phyloP scores from a whole-genome alignment of 2,113 vertebrate genomes.

The Phoenicopterus ruber region DNA sequence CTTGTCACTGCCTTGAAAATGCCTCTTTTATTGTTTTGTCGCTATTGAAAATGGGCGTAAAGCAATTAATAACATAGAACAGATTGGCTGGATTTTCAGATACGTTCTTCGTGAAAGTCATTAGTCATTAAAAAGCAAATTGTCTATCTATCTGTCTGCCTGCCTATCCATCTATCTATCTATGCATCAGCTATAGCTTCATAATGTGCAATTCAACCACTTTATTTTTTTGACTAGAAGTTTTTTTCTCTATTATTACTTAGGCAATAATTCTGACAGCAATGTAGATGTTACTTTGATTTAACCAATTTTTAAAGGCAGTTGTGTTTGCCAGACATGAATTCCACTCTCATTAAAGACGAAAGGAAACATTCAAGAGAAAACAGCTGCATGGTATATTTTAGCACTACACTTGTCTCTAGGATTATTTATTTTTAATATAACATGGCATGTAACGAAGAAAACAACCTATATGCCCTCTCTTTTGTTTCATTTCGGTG shows the following conservation, averaged over 20 bases:
- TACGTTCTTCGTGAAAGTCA: background rate
- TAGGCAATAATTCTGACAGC: conserved; percentile 19
- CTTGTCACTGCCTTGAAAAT: background rate
- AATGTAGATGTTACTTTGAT: conserved; percentile 18
- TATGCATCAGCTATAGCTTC: background rate
- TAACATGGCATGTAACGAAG: background rate
- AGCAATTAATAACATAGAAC: conserved; percentile 27
- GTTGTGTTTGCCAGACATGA: conserved; percentile 30
- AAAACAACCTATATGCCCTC: background rate
- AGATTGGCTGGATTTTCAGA: background rate
- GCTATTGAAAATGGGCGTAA: background rate
- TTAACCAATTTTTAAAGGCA: conserved; percentile 42
- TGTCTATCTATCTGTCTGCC: background rate
- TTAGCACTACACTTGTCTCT: background rate
- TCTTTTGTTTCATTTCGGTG: background rate
- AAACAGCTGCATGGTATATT: conserved; percentile 25
- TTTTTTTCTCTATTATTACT: background rate
- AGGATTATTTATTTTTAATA: conserved; percentile 26
- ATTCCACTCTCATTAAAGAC: conserved; percentile 8
- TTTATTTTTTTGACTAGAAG: background rate
- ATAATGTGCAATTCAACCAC: background rate
- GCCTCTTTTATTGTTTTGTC: conserved; percentile 17
- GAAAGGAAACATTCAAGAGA: conserved; percentile 25
- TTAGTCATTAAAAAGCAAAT: background rate
- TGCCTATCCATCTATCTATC: background rate